phyloP scores from a whole-genome alignment of 2,113 vertebrate genomes.

The Chunga burmeisteri region DNA sequence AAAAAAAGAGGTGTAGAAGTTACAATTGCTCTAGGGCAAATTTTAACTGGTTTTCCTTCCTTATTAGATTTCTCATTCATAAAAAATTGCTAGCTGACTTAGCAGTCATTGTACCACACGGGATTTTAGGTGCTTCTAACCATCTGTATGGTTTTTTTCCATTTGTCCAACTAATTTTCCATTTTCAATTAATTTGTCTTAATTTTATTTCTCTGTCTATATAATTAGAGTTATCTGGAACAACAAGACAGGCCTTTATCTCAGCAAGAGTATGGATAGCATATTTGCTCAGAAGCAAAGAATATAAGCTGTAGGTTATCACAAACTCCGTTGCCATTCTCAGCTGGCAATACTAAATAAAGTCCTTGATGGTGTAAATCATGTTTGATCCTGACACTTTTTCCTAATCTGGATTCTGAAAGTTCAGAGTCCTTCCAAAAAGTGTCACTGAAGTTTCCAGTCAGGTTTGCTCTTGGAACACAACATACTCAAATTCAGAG shows the following conservation, averaged over 20 bases:
- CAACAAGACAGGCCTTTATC: neutral
- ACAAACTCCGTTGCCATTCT: neutral
- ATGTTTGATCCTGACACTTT: neutral
- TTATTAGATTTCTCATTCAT: slow-evolving; percentile 54
- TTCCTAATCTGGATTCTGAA: neutral
- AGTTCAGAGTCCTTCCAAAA: slow-evolving; percentile 6
- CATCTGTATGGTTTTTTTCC: neutral
- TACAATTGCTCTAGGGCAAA: slow-evolving; percentile 28
- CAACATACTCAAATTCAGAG: neutral
- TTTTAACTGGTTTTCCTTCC: slow-evolving; percentile 26
- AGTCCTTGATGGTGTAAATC: neutral
- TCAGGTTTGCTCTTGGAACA: neutral
- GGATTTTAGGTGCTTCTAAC: slow-evolving; percentile 23
- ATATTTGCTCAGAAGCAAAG: neutral
- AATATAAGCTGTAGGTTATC: neutral
- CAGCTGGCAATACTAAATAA: neutral
- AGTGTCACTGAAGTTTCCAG: neutral
- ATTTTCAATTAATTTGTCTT: neutral
- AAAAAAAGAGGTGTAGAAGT: slow-evolving; percentile 20
- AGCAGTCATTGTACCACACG: neutral
- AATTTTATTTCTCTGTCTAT: neutral
- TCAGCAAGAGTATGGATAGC: neutral
- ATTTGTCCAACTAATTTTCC: neutral
- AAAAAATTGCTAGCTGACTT: slow-evolving; percentile 33
- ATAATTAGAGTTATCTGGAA: neutral